phyloP scores from a whole-genome alignment of 2,888 invertebrate genomes.

The Volucella inflata region DNA sequence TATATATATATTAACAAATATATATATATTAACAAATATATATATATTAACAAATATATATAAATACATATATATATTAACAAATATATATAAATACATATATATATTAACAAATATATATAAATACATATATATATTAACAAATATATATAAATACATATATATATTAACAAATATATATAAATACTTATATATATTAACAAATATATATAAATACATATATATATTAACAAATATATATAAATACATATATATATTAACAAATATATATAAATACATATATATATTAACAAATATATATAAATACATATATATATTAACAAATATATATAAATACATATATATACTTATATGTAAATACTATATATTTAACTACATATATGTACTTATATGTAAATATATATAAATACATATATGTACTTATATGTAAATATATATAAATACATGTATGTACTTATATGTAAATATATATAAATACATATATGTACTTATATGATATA shows the following conservation, averaged over 20 bases:
- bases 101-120: constrained; percentile 12
- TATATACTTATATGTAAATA: too few relatives aligned
- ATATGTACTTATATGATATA: constrained; percentile 14
- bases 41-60: background rate
- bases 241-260: background rate
- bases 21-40: too few relatives aligned
- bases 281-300: background rate
- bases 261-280: background rate
- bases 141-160: background rate
- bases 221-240: too few relatives aligned
- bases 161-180: background rate
- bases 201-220: too few relatives aligned
- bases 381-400: too few relatives aligned
- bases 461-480: constrained; percentile 11
- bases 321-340: too few relatives aligned
- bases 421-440: too few relatives aligned
- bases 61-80: constrained; percentile 10
- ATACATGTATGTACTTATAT: constrained; percentile 14
- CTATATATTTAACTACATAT: background rate
- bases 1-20: background rate
- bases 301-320: too few relatives aligned
- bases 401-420: background rate
- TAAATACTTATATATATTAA: too few relatives aligned
- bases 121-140: constrained; percentile 9
- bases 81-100: constrained; percentile 6